Percentiles rank a stretch among this genome's conserved stretches.
Conservation (phyloP, 2,797 vertebrate species). For the Sternotherus odoratus region DNA sequence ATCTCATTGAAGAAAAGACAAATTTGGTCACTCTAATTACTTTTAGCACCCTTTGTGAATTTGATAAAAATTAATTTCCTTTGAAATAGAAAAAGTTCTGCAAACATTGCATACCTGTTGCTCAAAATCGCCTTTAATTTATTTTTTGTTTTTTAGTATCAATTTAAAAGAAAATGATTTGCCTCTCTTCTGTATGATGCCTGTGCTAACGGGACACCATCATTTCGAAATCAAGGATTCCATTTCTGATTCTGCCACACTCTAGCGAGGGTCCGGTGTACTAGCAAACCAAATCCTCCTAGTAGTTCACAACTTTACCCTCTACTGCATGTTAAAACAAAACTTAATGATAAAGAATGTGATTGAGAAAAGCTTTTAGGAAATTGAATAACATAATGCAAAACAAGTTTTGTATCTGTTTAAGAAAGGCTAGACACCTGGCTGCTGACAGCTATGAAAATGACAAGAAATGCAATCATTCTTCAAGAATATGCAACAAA, state of each 20-base stretch:
- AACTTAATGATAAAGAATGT: neutral
- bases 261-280: too few relatives aligned
- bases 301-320: neutral
- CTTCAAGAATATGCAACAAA: conserved; percentile 9
- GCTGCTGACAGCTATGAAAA: conserved; percentile 16
- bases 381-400: neutral
- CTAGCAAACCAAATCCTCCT: neutral
- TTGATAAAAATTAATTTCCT: neutral
- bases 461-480: neutral
- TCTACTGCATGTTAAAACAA: neutral
- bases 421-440: neutral
- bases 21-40: neutral
- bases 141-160: too few relatives aligned
- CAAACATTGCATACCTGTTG: neutral
- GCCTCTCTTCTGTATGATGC: neutral
- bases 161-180: too few relatives aligned
- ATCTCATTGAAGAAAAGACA: neutral
- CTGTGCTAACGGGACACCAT: neutral
- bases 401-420: neutral
- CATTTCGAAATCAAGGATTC: neutral
- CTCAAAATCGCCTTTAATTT: neutral
- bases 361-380: neutral
- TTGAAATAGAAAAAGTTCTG: neutral
- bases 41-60: neutral
- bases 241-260: neutral